These are phyloP conservation scores for Homarus americanus DNA, from an alignment of 1,140 invertebrate genomes.

Conservation along the genomic window DNA sequence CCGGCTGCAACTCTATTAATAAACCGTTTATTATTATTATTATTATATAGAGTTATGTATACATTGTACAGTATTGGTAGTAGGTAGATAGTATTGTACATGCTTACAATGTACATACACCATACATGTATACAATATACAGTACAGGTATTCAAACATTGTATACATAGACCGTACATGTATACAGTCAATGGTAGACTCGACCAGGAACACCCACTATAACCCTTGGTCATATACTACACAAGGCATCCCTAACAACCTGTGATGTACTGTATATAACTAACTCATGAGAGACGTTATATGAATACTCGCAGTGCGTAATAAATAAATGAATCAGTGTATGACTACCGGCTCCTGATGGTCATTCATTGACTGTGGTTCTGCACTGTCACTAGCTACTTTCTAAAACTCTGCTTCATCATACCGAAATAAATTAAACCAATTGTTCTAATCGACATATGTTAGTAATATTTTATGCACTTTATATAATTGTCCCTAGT, in stretches of 20 bases:
- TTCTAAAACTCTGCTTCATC: slow-evolving; percentile 3
- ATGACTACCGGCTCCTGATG: background rate
- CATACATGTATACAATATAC: no score
- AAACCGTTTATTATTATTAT: no score
- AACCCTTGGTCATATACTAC: background rate
- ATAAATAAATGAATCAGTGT: background rate
- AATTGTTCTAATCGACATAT: background rate
- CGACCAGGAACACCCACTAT: background rate
- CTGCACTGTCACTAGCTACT: slow-evolving; percentile 40
- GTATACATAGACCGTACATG: no score
- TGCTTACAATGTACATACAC: no score
- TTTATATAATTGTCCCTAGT: background rate
- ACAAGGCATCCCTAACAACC: background rate
- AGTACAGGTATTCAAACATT: no score
- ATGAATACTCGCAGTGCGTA: background rate
- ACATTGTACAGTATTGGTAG: no score
- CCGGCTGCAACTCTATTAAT: no score
- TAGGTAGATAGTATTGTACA: no score
- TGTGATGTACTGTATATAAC: background rate
- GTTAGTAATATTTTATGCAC: background rate
- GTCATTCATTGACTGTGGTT: background rate
- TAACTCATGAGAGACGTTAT: background rate
- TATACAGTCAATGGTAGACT: background rate
- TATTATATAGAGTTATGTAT: no score
- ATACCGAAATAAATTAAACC: background rate